A percentile compares a stretch with the other conserved stretches of the same genome.
Evolutionary conservation across 1,140 invertebrate species (phyloP).

Genomic region (Pachypeltis micranthus): DNA sequence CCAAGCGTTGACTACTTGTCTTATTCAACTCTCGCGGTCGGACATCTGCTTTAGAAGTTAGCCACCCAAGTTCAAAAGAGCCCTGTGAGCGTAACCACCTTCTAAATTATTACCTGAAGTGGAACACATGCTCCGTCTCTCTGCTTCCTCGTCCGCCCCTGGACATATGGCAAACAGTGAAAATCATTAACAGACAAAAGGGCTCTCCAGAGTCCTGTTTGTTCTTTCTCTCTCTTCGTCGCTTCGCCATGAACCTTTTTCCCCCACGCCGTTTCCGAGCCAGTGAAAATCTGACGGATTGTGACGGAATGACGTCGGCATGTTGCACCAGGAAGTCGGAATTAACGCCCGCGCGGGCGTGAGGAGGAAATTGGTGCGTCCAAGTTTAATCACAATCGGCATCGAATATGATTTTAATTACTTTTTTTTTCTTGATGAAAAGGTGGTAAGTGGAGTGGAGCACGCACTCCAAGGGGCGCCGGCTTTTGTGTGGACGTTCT

Average conservation of each 20-base stretch:
- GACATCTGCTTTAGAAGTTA: no score
- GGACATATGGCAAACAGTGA: constrained; percentile 1
- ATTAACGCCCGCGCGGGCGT: background rate
- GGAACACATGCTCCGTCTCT: background rate
- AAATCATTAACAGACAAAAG: constrained; percentile 2
- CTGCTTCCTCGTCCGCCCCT: background rate
- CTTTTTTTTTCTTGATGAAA: no score
- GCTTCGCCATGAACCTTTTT: background rate
- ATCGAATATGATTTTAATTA: background rate
- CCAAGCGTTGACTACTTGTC: no score
- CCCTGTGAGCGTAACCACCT: background rate
- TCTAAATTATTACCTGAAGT: constrained; percentile 7
- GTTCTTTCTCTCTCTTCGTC: background rate
- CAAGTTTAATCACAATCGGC: background rate
- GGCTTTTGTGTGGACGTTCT: background rate
- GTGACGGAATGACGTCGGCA: background rate
- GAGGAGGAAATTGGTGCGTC: background rate
- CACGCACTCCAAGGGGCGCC: background rate
- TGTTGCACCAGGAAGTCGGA: background rate
- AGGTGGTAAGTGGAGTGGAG: no score
- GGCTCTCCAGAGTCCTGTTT: background rate
- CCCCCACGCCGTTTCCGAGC: background rate
- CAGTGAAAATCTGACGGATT: background rate
- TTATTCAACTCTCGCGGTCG: no score
- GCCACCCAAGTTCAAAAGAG: constrained; percentile 1